These are phyloP conservation scores for Bubalus kerabau DNA, from an alignment of 2,113 vertebrate species.

Conservation along the genomic window DNA sequence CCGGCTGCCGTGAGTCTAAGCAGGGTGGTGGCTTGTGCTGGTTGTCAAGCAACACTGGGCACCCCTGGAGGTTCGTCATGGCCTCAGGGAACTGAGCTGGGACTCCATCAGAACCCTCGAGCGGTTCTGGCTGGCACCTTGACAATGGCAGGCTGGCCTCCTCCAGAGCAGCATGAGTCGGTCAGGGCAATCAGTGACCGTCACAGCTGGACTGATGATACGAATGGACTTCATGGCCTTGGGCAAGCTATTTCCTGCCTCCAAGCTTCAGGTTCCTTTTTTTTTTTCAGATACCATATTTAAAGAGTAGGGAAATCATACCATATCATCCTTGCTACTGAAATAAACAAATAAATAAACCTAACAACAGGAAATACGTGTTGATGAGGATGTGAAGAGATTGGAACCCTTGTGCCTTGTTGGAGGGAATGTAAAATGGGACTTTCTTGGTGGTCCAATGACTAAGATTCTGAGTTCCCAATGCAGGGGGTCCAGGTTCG, in stretches of 20 bases:
- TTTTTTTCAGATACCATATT: neutral
- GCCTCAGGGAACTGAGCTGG: neutral
- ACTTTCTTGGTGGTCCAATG: neutral
- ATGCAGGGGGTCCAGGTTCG: neutral
- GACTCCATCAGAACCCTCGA: neutral
- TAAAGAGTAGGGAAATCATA: neutral
- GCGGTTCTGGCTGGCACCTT: neutral
- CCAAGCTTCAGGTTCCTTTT: neutral
- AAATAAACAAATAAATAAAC: neutral
- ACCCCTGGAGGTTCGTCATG: fast-evolving
- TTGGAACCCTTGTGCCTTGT: too few relatives aligned
- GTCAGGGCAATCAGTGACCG: neutral
- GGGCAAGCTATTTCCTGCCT: neutral
- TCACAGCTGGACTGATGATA: neutral
- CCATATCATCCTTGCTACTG: neutral
- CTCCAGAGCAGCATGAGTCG: neutral
- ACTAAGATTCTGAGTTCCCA: neutral
- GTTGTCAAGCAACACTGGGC: fast-evolving
- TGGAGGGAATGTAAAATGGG: neutral
- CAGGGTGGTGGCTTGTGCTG: neutral
- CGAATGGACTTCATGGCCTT: neutral
- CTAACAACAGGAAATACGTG: neutral
- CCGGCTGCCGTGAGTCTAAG: neutral
- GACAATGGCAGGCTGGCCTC: neutral
- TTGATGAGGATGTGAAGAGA: neutral